Evolutionary conservation across 53 echinoderm and acorn worm genomes (phyloP).

Genomic region (Holothuria scabra): DNA sequence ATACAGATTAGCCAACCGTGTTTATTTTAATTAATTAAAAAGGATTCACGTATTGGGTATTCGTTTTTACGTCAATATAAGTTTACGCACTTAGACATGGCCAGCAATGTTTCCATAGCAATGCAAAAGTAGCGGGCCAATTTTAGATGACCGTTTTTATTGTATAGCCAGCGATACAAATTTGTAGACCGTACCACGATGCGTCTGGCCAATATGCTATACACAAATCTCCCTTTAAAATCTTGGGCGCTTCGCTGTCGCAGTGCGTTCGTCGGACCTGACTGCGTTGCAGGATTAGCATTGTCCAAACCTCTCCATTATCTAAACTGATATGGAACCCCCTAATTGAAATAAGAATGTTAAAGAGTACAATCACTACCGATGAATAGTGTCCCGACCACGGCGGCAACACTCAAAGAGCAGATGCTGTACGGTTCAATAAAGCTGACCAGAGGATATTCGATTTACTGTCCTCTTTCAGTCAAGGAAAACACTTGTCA

Average conservation of each 20-base stretch:
- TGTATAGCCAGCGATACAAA: neutral
- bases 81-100: no score
- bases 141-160: neutral
- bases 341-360: conserved; percentile 42
- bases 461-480: conserved; percentile 34
- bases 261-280: neutral
- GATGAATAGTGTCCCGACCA: neutral
- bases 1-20: no score
- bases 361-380: conserved; percentile 8
- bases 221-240: no score
- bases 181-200: neutral
- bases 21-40: no score
- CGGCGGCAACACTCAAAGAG: conserved; percentile 39
- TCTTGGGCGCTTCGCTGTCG: no score
- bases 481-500: conserved; percentile 27
- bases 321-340: conserved; percentile 20
- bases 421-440: conserved; percentile 12
- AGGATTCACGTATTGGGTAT: no score
- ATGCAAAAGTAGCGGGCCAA: neutral
- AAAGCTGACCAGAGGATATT: neutral
- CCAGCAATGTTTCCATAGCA: no score
- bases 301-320: conserved; percentile 17
- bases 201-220: neutral
- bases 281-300: neutral
- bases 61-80: no score